phyloP scores from a whole-genome alignment of 2,888 invertebrate species.

The Drosophila villosipedis region DNA sequence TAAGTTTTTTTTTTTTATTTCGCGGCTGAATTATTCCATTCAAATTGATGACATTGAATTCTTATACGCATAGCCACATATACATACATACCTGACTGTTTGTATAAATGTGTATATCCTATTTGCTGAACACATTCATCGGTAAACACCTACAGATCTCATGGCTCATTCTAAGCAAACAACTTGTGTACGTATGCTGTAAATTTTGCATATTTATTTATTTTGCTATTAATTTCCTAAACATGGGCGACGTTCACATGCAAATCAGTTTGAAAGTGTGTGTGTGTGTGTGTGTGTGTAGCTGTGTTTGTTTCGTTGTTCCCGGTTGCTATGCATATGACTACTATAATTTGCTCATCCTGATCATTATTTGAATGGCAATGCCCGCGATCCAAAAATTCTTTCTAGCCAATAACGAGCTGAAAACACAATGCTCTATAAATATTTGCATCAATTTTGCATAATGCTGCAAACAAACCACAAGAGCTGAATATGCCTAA shows the following conservation, averaged over 20 bases:
- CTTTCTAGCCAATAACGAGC: slow-evolving; percentile 6
- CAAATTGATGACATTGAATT: not conserved
- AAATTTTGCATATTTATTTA: slow-evolving; percentile 70
- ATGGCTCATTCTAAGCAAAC: slow-evolving; percentile 51
- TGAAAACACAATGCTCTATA: slow-evolving; percentile 38
- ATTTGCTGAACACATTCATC: slow-evolving; percentile 21
- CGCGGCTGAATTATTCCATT: slow-evolving; percentile 10
- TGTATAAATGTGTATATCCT: slow-evolving; percentile 2
- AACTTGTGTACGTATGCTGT: slow-evolving; percentile 48
- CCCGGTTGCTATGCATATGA: slow-evolving; percentile 56
- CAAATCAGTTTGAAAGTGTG: slow-evolving; percentile 54
- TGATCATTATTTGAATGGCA: slow-evolving; percentile 18
- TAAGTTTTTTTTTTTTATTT: slow-evolving; percentile 1
- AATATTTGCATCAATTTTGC: slow-evolving; percentile 54
- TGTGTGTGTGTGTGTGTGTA: not conserved
- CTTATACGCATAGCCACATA: not conserved
- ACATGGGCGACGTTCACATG: slow-evolving; percentile 59
- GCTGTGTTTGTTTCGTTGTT: slow-evolving; percentile 7
- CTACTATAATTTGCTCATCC: slow-evolving; percentile 38
- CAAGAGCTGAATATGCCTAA: not conserved
- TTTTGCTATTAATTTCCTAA: slow-evolving; percentile 57
- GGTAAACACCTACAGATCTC: slow-evolving; percentile 26
- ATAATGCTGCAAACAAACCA: slow-evolving; percentile 26
- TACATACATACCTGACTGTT: slow-evolving; percentile 4
- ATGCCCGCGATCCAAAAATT: not conserved